Evolutionary conservation across 1,140 invertebrate genomes (phyloP), one percentile per base, ranked within the genome.

Genomic region (Luehdorfia chinensis): DNA sequence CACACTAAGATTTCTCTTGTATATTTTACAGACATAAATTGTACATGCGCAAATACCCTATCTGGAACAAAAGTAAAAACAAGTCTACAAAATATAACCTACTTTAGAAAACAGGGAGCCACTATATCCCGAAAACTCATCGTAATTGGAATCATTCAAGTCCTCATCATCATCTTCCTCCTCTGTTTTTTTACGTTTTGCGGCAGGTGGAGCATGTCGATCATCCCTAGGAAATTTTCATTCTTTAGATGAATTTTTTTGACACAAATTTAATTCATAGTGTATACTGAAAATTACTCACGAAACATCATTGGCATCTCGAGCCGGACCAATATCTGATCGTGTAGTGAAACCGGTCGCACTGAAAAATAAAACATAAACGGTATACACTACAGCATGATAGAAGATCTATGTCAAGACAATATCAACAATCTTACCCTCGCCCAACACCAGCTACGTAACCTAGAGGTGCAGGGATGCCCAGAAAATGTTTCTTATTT

Each of bases 81-180:
- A 21, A 21, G 19, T 2, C 6, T 3, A 21, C 6, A 21, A 3
- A 6, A 21, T 3, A 21, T 21, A 21, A 21, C 19, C 12, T 83
- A 91, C 90, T 86, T 99, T 99, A 41, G 95, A 97, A 72, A 99
- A 99, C 1, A 99, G 87, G 39, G 96, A 98, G 8, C 98, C 98
- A 71, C 97, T 97, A 87, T 99, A 99, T 28, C 98, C 98, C 66
- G 96, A 96, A 87, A 99, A 99, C 89, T 99, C 98, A 90, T 99
- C 98, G 90, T 98, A 99, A 88, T 99, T 99, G 4, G 97, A 97
- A 87, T 99, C 98, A 88, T 99, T 99, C 47, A 99, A 91, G 89
- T 99, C 98, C 88, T 98, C 97, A 75, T 98, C 97, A 67, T 97
- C 96, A 66, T 99, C 97, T 69, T 98, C 95, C 62, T 97, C 97